Evolutionary conservation across 2,113 vertebrate species (phyloP).

Genomic region (Sinosuthora webbiana): DNA sequence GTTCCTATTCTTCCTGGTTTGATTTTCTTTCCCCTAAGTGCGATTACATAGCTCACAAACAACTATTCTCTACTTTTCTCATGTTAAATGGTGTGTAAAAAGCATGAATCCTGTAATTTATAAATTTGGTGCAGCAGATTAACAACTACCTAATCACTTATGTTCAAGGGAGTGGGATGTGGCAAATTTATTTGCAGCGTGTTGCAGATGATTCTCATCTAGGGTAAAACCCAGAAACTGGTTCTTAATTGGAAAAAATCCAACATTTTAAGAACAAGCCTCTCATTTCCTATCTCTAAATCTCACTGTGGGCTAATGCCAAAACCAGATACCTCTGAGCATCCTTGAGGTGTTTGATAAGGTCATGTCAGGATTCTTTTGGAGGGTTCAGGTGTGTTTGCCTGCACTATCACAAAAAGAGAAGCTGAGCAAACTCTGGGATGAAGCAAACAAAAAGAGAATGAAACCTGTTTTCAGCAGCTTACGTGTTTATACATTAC

Average conservation of each 20-base stretch:
- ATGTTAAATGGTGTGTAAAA: background rate
- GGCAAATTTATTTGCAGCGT: background rate
- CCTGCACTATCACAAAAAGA: background rate
- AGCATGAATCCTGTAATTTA: background rate
- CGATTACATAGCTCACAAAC: background rate
- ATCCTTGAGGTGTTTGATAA: background rate
- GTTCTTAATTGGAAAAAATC: background rate
- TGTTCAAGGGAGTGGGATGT: background rate
- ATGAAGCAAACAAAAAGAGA: background rate
- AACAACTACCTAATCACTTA: background rate
- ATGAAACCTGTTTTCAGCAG: background rate
- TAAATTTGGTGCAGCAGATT: background rate
- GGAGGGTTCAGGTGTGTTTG: background rate
- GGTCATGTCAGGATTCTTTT: background rate
- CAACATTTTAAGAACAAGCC: background rate
- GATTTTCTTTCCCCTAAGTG: background rate
- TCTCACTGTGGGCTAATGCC: background rate
- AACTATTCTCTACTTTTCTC: background rate
- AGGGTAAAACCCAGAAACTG: background rate
- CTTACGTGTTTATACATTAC: background rate
- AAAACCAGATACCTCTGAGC: background rate
- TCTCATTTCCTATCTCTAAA: background rate
- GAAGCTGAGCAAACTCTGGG: background rate
- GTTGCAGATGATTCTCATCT: background rate
- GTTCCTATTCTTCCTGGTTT: background rate